Conservation (phyloP, 2,113 vertebrate genomes). For the Chloropsis cyanopogon region DNA sequence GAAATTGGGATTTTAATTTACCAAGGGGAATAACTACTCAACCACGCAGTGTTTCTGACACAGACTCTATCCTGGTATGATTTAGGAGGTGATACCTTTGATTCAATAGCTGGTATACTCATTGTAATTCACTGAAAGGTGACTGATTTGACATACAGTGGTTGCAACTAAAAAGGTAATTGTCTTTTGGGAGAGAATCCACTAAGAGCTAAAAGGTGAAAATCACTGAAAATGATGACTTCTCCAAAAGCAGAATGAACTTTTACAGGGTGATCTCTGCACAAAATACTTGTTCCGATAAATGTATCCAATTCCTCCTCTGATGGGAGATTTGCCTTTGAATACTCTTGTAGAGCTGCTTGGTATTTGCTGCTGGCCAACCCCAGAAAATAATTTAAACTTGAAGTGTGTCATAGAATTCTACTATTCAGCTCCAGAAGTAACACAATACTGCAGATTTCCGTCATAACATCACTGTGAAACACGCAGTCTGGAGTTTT, state of each 20-base stretch:
- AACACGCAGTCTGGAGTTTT: background rate
- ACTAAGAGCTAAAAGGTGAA: background rate
- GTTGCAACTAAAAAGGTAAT: background rate
- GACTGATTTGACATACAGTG: background rate
- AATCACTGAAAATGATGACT: background rate
- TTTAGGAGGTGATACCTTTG: constrained; percentile 51
- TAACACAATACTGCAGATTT: background rate
- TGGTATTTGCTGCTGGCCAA: background rate
- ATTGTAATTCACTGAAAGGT: constrained; percentile 55
- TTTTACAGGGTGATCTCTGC: background rate
- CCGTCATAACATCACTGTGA: background rate
- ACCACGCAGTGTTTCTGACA: background rate
- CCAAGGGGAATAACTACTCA: constrained; percentile 33
- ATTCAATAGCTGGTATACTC: constrained; percentile 42
- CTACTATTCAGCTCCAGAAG: background rate
- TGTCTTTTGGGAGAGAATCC: background rate
- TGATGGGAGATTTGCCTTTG: background rate
- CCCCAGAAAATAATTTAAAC: background rate
- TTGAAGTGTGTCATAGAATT: background rate
- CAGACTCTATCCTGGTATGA: constrained; percentile 34
- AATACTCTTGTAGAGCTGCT: background rate
- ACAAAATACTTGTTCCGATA: background rate
- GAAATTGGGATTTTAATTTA: constrained; percentile 65
- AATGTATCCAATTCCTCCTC: background rate
- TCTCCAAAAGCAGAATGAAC: background rate